Base-by-base conservation (phyloP, 1,140 invertebrate genomes). In the Drosophila hydei region DNA sequence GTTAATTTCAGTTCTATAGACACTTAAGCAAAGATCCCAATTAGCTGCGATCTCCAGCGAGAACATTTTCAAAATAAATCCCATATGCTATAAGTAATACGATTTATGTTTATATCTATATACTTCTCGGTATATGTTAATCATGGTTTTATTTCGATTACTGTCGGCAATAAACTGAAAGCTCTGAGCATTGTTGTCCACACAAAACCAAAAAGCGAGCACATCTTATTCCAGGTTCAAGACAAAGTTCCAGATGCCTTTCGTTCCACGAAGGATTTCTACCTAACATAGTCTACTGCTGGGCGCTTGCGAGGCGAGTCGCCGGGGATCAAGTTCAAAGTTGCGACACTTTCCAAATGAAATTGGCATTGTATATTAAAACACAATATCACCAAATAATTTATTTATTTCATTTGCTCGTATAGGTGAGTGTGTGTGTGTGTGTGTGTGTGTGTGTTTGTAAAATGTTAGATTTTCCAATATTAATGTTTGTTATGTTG, bases 311-410 rank as follows among this genome's bases (percentile, higher is more conserved):
- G n/a, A n/a, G n/a, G n/a, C n/a, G n/a, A n/a, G n/a, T n/a, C n/a
- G n/a, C n/a, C n/a, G n/a, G n/a, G n/a, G n/a, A n/a, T n/a, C n/a
- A n/a, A n/a, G n/a, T n/a, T n/a, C n/a, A n/a, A n/a, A n/a, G n/a
- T n/a, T n/a, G n/a, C n/a, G n/a, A n/a, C n/a, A n/a, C n/a, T n/a
- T n/a, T n/a, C 36, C 67, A 48, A 71, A 33, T 74, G 60, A 64
- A 64, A 64, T 71, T 48, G 55, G 42, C 40, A 43, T 8, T 67
- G 18, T 45, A 42, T 64, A 50, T 61, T 56, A 43, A 81, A 81
- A 81, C 70, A 83, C 75, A 71, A 60, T 65, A 72, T 84, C 72
- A 71, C 75, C 79, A 83, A 83, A 74, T 61, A 83, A 71, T 75
- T 50, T 47, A 55, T 83, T 84, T 83, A 85, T 79, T 84, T 63